phyloP scores from a whole-genome alignment of 2,888 invertebrate genomes.

The Andricus quercusramuli region DNA sequence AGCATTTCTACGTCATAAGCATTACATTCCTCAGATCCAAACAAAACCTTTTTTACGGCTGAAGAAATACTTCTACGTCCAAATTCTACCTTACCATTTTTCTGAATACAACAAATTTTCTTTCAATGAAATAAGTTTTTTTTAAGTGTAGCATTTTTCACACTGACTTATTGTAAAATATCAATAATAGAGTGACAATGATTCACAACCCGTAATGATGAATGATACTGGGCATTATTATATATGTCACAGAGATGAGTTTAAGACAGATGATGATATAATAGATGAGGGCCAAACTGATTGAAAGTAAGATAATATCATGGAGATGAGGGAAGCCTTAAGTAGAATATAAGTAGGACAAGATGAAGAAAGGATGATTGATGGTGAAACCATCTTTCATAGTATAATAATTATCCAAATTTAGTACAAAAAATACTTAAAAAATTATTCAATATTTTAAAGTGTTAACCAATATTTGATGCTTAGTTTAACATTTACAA shows the following conservation, averaged over 20 bases:
- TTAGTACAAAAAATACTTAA: background rate
- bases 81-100: no score
- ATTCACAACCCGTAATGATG: background rate
- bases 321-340: background rate
- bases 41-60: no score
- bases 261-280: background rate
- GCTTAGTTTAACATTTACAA: no score
- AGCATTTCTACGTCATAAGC: no score
- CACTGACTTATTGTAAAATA: background rate
- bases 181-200: background rate
- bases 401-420: background rate
- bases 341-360: constrained; percentile 7
- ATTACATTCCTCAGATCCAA: background rate
- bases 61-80: no score
- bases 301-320: background rate
- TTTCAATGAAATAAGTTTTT: no score
- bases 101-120: no score
- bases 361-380: background rate
- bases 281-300: background rate
- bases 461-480: background rate
- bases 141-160: background rate
- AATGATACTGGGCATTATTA: background rate
- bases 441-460: background rate
- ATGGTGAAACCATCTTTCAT: background rate
- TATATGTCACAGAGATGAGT: background rate